phyloP scores from a whole-genome alignment of 2,888 invertebrate species.

The Clistopyga incitator region DNA sequence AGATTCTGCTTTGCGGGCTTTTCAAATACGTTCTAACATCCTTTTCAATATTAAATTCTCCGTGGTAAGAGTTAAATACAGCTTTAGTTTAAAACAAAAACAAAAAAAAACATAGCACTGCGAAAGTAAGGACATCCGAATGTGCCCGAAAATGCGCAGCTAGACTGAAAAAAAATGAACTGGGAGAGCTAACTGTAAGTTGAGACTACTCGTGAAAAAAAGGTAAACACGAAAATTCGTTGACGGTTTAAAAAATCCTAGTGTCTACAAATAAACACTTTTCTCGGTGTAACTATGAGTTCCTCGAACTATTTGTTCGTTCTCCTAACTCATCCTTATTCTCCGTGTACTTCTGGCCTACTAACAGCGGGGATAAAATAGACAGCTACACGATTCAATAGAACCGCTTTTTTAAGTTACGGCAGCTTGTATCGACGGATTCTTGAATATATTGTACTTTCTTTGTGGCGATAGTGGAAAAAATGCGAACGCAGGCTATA shows the following conservation, averaged over 20 bases:
- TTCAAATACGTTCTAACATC: neutral
- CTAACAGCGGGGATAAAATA: neutral
- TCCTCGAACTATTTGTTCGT: too few species aligned
- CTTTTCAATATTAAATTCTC: neutral
- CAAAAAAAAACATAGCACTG: neutral
- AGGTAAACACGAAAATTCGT: too few species aligned
- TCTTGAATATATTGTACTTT: neutral
- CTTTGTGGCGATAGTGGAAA: neutral
- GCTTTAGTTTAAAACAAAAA: neutral
- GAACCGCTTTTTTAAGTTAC: neutral
- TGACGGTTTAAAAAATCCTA: too few species aligned
- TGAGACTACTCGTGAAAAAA: too few species aligned
- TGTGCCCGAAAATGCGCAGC: neutral
- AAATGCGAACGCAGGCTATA: slow-evolving; percentile 13
- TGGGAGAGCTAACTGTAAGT: too few species aligned
- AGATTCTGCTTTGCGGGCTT: neutral
- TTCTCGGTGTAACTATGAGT: too few species aligned
- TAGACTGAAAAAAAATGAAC: too few species aligned
- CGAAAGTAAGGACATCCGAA: neutral
- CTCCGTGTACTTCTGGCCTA: neutral
- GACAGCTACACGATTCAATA: neutral
- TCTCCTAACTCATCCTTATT: too few species aligned
- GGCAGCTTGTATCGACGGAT: neutral
- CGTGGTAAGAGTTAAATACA: neutral
- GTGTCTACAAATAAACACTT: too few species aligned